These are phyloP conservation scores for Oreocharis arfaki DNA, from an alignment of 2,113 vertebrate species.

Conservation along the genomic window DNA sequence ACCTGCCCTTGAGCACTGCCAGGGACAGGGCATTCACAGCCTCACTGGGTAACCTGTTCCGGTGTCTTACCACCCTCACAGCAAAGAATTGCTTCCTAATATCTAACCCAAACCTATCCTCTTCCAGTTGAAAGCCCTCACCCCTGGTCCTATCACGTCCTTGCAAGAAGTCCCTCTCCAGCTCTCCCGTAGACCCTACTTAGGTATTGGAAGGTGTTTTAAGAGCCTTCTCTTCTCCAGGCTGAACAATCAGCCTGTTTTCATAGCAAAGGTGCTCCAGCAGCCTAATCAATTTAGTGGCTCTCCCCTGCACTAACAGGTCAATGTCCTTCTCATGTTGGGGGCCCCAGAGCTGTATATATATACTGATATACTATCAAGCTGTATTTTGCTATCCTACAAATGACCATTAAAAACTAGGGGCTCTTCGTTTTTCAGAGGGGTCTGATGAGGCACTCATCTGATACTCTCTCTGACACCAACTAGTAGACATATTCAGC, in stretches of 20 bases:
- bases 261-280: background rate
- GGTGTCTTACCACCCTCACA: background rate
- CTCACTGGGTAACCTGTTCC: background rate
- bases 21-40: background rate
- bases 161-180: background rate
- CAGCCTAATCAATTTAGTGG: background rate
- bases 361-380: background rate
- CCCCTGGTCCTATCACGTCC: accelerated
- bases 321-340: background rate
- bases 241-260: background rate
- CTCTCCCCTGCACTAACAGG: background rate
- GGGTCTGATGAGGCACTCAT: background rate
- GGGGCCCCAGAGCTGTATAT: background rate
- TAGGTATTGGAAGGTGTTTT: background rate
- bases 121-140: background rate
- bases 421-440: background rate
- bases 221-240: background rate
- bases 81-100: background rate
- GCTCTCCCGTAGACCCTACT: background rate
- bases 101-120: background rate
- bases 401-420: background rate
- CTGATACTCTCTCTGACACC: background rate
- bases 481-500: background rate
- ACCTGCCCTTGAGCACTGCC: background rate
- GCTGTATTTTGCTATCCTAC: background rate